Evolutionary conservation across 2,113 vertebrate genomes (phyloP), one percentile per base, ranked within the genome.

Genomic region (Tamias sibiricus): DNA sequence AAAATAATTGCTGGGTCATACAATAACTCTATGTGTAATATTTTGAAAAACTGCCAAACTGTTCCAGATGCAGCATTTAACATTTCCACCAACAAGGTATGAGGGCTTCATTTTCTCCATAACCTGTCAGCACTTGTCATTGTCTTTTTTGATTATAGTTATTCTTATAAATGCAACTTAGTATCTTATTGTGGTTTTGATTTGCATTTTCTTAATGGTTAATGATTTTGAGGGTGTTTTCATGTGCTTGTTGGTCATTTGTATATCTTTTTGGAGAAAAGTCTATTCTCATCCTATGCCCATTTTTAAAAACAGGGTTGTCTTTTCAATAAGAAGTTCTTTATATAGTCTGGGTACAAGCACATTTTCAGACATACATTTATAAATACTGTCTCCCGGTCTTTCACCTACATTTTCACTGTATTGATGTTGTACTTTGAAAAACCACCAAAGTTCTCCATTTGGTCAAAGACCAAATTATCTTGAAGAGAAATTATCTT

Each of bases 301-400:
- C 30, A 64, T 47, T 94, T 68, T 91, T 52, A 37, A 88, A 88
- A 76, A 35, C 54, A 40, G 20, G 30, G 42, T 52, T 94, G 40
- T 75, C 24, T 47, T 90, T 90, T 95, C 54, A 40, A 76, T 95
- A 64, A 74, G 40, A 37, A 89, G 54, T 44, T 95, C 22, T 62
- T 62, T 62, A 0, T 75, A 71, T 42, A n/a, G 44, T 86, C n/a
- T 94, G 26, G 22, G 71, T 66, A 40, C 30, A 49, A 77, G 52
- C 14, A 81, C 35, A 84, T 87, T 95, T 87, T 97, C n/a, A 94
- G 42, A 71, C 77, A 80, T 16, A 49, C 77, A 91, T 22, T 92
- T 87, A 47, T 9, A 90, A 87, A 93, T 81, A 84, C n/a, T 28
- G 22, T 85, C 12, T 93, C 20, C 74, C 11, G 22, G 49, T 62